phyloP scores from a whole-genome alignment of 2,888 invertebrate genomes.

The Caenorhabditis uteleia region DNA sequence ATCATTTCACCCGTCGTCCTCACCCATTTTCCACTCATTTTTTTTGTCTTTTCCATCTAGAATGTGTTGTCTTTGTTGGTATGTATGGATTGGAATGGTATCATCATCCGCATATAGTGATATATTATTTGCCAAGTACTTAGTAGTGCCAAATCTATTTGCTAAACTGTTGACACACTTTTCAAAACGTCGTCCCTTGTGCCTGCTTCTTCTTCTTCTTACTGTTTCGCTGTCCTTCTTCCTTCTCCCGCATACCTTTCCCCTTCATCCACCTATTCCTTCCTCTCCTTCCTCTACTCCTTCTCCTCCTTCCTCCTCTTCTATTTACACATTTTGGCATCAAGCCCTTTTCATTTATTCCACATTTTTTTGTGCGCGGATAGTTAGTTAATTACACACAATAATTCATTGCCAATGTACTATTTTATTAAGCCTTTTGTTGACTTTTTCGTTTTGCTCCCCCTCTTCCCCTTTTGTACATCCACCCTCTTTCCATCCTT shows the following conservation, averaged over 20 bases:
- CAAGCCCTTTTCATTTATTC: too few relatives aligned
- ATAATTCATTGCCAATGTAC: too few relatives aligned
- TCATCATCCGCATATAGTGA: slow-evolving; percentile 5
- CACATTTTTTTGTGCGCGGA: too few relatives aligned
- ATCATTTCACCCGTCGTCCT: too few relatives aligned
- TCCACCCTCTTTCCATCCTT: too few relatives aligned
- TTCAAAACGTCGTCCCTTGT: slow-evolving; percentile 25
- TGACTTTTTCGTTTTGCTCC: too few relatives aligned
- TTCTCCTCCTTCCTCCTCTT: too few relatives aligned
- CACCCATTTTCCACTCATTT: slow-evolving; percentile 1
- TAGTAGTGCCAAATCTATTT: slow-evolving; percentile 44
- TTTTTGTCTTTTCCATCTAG: slow-evolving; percentile 1
- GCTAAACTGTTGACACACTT: slow-evolving; percentile 46
- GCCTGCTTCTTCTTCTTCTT: not conserved
- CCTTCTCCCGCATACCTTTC: not conserved
- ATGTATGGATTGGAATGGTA: not conserved
- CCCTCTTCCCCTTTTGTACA: too few relatives aligned
- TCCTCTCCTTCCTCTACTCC: not conserved
- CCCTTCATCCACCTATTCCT: slow-evolving; percentile 1
- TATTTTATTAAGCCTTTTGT: too few relatives aligned
- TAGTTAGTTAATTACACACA: too few relatives aligned
- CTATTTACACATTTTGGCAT: too few relatives aligned
- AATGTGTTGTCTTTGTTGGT: not conserved
- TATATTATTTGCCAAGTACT: slow-evolving; percentile 42
- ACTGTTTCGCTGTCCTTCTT: not conserved